Base-by-base conservation (phyloP, 2,888 invertebrate genomes). In the Brachypalpus laphriformis region DNA sequence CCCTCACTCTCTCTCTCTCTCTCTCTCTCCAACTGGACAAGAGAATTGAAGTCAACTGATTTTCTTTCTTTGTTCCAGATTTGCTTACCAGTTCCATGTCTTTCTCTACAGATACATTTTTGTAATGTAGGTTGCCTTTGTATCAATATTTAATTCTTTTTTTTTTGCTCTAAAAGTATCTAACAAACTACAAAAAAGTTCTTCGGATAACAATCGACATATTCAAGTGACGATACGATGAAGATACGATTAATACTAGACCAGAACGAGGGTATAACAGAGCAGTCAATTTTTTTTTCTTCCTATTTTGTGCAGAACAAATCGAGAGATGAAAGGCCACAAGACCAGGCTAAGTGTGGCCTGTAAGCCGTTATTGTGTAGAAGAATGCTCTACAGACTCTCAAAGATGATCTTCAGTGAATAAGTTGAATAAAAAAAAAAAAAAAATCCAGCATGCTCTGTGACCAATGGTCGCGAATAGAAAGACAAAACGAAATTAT, bases 51-150 rank as follows among this genome's bases (percentile, higher is more conserved):
- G 45, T 74, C 72, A 63, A 63, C 74, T 51, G 68, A 83, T 83
- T 83, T 83, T 85, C 68, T 83, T 83, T 80, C 85, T 85, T 85
- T 85, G 85, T 85, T 85, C 85, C 56, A 85, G 75, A 85, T 85
- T 85, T 71, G 66, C 16, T 66, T 76, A 76, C 71, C 70, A 71
- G 85, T 80, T 85, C 42, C 51, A 59, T 56, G 42, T 51, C 31
- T 72, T 77, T 59, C 31, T 47, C 18, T 22, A 28, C 7, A 47
- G 37, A 51, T 28, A 45, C 61, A n/a, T 59, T 14, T 20, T 61
- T 20, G 37, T 22, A 47, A 40, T 72, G 49, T 59, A 49, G 71
- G 61, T 74, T 83, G 54, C 16, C 59, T 8, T 61, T 31, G 20
- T 63, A 54, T 75, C 37, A 5, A 25, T 25, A 4, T 25, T 25